A percentile compares a stretch with the other conserved stretches of the same genome.
Conservation (phyloP, 2,113 vertebrate species). For the Odocoileus hemionus region DNA sequence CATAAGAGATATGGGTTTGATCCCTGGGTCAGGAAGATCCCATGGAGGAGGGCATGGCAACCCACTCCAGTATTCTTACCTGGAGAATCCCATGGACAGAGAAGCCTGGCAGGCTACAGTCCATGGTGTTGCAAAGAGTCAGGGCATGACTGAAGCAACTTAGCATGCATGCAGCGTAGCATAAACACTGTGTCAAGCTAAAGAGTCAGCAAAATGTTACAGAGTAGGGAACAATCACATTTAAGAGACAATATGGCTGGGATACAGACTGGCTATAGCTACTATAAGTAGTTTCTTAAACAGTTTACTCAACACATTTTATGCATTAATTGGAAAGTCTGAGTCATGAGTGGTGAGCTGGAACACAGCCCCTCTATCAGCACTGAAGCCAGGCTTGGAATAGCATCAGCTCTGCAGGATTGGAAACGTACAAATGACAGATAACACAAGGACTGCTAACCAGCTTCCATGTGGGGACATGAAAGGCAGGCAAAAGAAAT, state of each 20-base stretch:
- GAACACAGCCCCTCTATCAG: background rate
- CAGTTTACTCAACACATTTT: constrained; percentile 36
- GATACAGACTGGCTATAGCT: background rate
- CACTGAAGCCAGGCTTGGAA: background rate
- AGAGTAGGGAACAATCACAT: background rate
- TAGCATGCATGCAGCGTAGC: background rate
- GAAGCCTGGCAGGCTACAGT: background rate
- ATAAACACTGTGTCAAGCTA: background rate
- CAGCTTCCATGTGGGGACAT: background rate
- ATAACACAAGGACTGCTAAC: background rate
- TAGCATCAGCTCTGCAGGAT: background rate
- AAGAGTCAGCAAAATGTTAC: background rate
- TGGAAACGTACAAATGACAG: background rate
- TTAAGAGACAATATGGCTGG: background rate
- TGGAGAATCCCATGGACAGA: background rate
- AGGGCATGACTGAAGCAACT: background rate
- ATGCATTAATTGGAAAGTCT: background rate
- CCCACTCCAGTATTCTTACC: background rate
- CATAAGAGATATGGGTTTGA: background rate
- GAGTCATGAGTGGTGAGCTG: background rate
- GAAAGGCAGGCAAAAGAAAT: background rate
- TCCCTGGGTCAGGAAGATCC: background rate
- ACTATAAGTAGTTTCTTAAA: background rate
- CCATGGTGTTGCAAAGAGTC: background rate
- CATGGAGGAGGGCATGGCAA: background rate